Evolutionary conservation across 2,797 vertebrate species (phyloP).

Genomic region (Pristis pectinata): DNA sequence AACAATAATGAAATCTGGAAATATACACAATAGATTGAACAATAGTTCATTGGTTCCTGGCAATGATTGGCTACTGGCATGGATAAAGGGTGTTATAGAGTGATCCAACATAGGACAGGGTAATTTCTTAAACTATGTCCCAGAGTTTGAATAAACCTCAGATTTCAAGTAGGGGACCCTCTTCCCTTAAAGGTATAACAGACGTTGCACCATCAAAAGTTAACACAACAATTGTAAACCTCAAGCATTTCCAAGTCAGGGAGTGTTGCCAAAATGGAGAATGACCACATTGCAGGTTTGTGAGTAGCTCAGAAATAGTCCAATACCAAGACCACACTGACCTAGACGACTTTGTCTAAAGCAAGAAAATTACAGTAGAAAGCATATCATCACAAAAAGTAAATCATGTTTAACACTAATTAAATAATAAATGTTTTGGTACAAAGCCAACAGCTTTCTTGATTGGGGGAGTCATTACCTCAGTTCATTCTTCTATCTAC

Average conservation of each 20-base stretch:
- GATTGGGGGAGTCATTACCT: background rate
- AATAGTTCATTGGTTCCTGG: background rate
- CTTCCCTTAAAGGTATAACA: background rate
- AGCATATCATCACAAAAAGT: too few relatives aligned
- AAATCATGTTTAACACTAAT: constrained; percentile 5
- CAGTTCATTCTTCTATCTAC: background rate
- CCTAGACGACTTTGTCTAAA: too few relatives aligned
- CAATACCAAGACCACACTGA: too few relatives aligned
- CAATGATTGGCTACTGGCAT: background rate
- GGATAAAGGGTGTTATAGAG: background rate
- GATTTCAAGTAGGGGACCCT: background rate
- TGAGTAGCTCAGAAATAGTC: too few relatives aligned
- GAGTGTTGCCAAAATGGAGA: too few relatives aligned
- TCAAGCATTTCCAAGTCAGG: too few relatives aligned
- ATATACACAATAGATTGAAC: background rate
- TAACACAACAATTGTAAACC: too few relatives aligned
- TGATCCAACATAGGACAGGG: background rate
- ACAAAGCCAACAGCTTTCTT: background rate
- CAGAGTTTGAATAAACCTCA: background rate
- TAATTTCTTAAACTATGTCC: background rate
- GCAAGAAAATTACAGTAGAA: too few relatives aligned
- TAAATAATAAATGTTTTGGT: background rate
- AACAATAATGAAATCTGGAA: background rate
- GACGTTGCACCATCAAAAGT: too few relatives aligned
- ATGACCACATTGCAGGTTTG: too few relatives aligned